Base-by-base conservation (phyloP, 2,888 invertebrate species). In the Patella pellucida region DNA sequence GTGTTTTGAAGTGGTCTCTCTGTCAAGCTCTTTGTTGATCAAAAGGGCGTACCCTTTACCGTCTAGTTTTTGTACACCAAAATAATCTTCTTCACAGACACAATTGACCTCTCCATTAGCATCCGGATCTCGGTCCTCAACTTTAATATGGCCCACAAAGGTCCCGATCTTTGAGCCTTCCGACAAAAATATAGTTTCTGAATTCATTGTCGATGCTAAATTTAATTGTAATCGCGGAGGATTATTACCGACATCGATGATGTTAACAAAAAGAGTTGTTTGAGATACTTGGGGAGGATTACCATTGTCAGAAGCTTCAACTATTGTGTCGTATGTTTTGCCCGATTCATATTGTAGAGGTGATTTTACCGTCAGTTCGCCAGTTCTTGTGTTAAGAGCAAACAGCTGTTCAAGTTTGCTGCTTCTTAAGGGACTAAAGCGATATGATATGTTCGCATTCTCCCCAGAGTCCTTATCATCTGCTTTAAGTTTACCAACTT, bases 1-100 rank as follows among this genome's bases (percentile, higher is more conserved):
- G 70, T 70, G 70, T 70, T 52, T 70, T 23, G 52, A 70, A 70
- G 62, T 62, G 14, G 62, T 62, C 23, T 62, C 62, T 62, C 62
- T 62, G 23, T 62, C 62, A 11, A 62, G 23, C 12, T 19, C 19
- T 15, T 62, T 62, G 56, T 81, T 82, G 15, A 87, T 74, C 15
- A 83, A 83, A 50, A 88, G 83, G 70, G 85, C 82, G 62, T 84
- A 86, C 70, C 85, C 85, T 69, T 83, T 83, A 9, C 81, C 75
- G n/a, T 83, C 84, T 11, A 84, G 82, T 50, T 81, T 83, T 70
- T 87, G 83, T 2, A 87, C 78, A 69, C 80, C 76, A 73, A 85
- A 85, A 12, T 76, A 76, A 51, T 82, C 78, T 56, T 80, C 81
- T 4, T 67, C 67, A 67, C 82, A 75, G n/a, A 23, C 19, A 62